Evolutionary conservation across 2,797 vertebrate genomes (phyloP).

Genomic region (Caiman crocodilus): DNA sequence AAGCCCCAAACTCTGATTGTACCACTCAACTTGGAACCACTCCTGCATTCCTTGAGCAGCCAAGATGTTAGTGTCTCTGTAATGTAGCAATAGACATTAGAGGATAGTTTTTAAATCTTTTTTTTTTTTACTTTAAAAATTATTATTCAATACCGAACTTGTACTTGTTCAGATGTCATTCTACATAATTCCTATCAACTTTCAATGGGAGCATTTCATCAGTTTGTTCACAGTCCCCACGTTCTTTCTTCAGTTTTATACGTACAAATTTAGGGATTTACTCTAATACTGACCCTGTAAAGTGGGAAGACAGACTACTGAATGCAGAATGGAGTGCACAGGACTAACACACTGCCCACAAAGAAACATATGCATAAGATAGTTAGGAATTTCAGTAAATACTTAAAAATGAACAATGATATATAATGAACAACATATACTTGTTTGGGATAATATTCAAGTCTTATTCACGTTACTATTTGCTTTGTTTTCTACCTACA

Average conservation of each 20-base stretch:
- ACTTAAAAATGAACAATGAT: neutral
- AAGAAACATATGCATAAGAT: no score
- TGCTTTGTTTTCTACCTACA: neutral
- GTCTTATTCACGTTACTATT: neutral
- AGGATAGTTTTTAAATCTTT: neutral
- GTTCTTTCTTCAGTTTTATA: neutral
- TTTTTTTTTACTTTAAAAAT: neutral
- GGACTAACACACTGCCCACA: neutral
- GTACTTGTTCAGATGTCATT: neutral
- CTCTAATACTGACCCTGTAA: neutral
- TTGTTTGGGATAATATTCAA: neutral
- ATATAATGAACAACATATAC: neutral
- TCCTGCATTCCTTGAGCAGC: neutral
- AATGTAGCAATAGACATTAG: neutral
- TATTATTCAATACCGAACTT: neutral
- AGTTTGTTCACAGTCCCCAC: neutral
- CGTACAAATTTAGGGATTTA: neutral
- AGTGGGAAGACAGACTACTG: neutral
- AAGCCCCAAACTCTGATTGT: neutral
- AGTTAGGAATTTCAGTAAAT: neutral
- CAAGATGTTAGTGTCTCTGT: neutral
- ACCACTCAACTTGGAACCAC: neutral
- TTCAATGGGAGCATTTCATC: neutral
- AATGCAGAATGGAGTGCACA: neutral
- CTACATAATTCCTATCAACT: neutral